phyloP scores from a whole-genome alignment of 2,113 vertebrate species.

The Saccopteryx leptura region DNA sequence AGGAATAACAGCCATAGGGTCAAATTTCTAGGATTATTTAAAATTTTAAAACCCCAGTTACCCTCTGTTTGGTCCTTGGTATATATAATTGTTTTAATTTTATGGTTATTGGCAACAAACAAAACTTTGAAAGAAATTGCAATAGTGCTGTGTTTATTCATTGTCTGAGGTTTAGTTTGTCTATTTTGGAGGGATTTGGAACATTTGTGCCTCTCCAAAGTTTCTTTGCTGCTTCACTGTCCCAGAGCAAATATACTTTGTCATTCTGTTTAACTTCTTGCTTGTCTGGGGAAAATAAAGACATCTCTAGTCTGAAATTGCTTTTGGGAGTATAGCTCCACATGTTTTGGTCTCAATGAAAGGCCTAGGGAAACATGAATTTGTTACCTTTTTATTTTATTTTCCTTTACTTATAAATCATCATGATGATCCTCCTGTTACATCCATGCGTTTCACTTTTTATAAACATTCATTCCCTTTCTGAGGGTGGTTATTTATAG shows the following conservation, averaged over 20 bases:
- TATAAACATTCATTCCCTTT: slow-evolving; percentile 74
- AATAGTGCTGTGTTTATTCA: not conserved
- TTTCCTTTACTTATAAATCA: slow-evolving; percentile 82
- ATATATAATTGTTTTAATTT: slow-evolving; percentile 50
- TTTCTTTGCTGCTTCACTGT: slow-evolving; percentile 71
- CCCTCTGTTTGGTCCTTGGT: not conserved
- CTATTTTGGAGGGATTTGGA: slow-evolving; percentile 49
- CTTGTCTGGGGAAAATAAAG: slow-evolving; percentile 80
- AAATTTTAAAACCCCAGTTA: not conserved
- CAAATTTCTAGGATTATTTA: not conserved
- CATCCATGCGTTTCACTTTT: slow-evolving; percentile 53
- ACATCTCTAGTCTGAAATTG: slow-evolving; percentile 76
- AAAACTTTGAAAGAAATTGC: slow-evolving; percentile 27
- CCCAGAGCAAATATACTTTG: slow-evolving; percentile 75
- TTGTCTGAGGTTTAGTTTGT: slow-evolving; percentile 29
- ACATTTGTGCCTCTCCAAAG: slow-evolving; percentile 35
- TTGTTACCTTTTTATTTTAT: slow-evolving; percentile 81
- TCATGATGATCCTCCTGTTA: slow-evolving; percentile 62
- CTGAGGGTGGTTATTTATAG: slow-evolving; percentile 71
- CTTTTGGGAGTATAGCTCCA: slow-evolving; percentile 74
- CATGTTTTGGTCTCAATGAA: slow-evolving; percentile 76
- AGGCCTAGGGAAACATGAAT: slow-evolving; percentile 80
- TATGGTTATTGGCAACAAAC: slow-evolving; percentile 49
- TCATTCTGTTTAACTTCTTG: slow-evolving; percentile 76
- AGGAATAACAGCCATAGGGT: not conserved